Evolutionary conservation across 2,113 vertebrate genomes (phyloP).

Genomic region (Strigops habroptila): DNA sequence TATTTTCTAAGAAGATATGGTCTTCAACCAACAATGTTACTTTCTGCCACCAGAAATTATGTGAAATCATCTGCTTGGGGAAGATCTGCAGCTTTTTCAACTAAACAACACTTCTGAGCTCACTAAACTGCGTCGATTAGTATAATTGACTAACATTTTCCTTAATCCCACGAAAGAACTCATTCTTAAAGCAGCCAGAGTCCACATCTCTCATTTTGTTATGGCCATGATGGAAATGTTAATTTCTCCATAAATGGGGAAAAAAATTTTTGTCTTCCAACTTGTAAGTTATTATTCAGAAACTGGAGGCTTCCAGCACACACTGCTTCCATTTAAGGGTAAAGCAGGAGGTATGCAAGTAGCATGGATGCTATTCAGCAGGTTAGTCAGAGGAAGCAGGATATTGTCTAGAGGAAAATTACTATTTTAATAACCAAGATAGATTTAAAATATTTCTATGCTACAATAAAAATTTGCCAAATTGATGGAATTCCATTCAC

Average conservation of each 20-base stretch:
- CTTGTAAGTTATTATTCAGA: not conserved
- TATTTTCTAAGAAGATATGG: not conserved
- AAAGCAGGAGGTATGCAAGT: not conserved
- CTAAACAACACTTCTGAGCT: not conserved
- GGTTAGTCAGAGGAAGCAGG: not conserved
- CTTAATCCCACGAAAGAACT: not conserved
- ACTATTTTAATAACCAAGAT: not conserved
- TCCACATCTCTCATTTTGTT: not conserved
- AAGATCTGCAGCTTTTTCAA: not conserved
- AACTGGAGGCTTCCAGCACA: not conserved
- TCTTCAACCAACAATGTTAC: not conserved
- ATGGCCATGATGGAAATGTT: not conserved
- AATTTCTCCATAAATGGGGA: not conserved
- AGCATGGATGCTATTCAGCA: not conserved
- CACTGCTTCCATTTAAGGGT: not conserved
- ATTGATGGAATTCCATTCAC: not conserved
- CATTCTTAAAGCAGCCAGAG: not conserved
- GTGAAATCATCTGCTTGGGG: not conserved
- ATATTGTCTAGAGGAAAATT: not conserved
- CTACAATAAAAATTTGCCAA: not conserved
- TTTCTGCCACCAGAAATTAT: not conserved
- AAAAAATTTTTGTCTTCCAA: not conserved
- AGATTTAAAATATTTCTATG: not conserved
- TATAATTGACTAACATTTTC: not conserved
- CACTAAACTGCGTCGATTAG: not conserved